Conservation (phyloP, 2,797 vertebrate genomes). For the Tokudaia muenninki region DNA sequence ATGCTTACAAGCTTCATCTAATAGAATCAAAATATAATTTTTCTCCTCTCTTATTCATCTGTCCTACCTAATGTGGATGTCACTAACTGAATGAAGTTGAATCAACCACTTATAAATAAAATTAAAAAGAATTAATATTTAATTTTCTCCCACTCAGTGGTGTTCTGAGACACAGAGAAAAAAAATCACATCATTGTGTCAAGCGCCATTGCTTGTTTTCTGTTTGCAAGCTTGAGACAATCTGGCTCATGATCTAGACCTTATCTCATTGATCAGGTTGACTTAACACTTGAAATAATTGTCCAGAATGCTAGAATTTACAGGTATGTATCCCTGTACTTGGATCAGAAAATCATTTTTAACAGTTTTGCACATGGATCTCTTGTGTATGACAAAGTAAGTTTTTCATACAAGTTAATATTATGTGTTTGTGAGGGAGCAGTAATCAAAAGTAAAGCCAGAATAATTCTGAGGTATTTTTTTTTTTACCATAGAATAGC, state of each 20-base stretch:
- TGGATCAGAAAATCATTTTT: background rate
- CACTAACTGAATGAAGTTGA: background rate
- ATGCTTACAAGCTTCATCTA: background rate
- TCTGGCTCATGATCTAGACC: background rate
- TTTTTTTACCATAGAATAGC: background rate
- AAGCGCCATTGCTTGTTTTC: background rate
- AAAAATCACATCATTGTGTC: background rate
- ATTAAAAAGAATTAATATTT: conserved; percentile 33
- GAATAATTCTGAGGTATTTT: background rate
- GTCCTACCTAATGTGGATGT: background rate
- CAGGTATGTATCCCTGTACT: background rate
- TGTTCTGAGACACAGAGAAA: background rate
- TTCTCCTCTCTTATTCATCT: background rate
- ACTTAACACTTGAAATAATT: background rate
- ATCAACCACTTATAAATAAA: conserved; percentile 23
- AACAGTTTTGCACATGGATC: background rate
- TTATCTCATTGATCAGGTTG: background rate
- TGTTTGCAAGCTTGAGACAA: background rate
- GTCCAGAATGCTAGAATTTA: background rate
- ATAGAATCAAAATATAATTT: background rate
- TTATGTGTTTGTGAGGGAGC: background rate
- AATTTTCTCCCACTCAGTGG: background rate
- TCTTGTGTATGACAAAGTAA: background rate
- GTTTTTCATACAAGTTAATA: background rate
- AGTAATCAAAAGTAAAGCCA: background rate